Base-by-base conservation (phyloP, 2,113 vertebrate species). In the Pseudolaguvia tuberculata region DNA sequence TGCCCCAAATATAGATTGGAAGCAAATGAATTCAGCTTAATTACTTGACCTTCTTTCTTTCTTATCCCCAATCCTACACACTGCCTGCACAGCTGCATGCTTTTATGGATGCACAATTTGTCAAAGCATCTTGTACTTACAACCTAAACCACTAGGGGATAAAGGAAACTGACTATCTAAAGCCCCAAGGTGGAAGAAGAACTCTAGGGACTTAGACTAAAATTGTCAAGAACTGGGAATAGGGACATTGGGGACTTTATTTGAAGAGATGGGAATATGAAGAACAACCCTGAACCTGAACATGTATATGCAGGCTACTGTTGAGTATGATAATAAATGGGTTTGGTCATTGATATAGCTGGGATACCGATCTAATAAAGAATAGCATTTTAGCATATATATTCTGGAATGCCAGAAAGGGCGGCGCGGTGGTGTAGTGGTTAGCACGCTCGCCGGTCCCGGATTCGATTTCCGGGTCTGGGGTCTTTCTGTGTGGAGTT, bases 171-270 rank as follows among this genome's bases (percentile, higher is more conserved):
- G 42, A 45, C 61, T 65, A 45, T 21, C n/a, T 47, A 65, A 23
- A 14, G 62, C 6, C 62, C 42, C 14, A 9, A 47, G 39, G 63
- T 27, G 9, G 23, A 48, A 15, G 45, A 50, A 17, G 23, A 15
- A 45, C 63, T 67, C 63, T 67, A 67, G 63, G 63, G 63, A 23
- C 23, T 50, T 67, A 25, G 63, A 50, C 45, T 50, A 50, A 67
- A 48, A 67, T 27, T 50, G 45, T 20, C 63, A 50, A 27, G 45
- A 50, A 67, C 17, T 67, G 63, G 14, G 45, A 48, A 67, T 67
- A 20, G 63, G 45, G 63, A 17, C 23, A 8, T 67, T 35, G 20
- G 45, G 48, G 45, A 48, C 42, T 17, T 21, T 3, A 45, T 63
- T 45, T 45, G 10, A 35, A 42, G 39, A 42, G 39, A 23, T 11